Evolutionary conservation across 1,140 invertebrate genomes (phyloP).

Genomic region (Drosophila sturtevanti): DNA sequence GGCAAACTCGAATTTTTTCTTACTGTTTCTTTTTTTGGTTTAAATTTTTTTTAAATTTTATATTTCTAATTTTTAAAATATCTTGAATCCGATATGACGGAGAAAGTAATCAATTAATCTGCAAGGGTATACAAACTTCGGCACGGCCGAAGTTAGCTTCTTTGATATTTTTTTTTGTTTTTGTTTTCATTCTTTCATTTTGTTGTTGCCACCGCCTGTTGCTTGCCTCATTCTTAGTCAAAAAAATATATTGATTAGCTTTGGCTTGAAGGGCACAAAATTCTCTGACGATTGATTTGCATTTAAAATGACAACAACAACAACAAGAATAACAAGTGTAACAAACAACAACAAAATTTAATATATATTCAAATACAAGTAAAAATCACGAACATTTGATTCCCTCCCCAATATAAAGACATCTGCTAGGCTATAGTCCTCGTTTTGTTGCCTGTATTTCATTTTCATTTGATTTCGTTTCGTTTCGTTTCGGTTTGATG

Average conservation of each 20-base stretch:
- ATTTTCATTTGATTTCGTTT: not conserved
- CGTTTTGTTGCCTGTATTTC: not conserved
- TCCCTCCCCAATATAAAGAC: not conserved
- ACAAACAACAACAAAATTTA: slow-evolving; percentile 50
- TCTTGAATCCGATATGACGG: too few species aligned
- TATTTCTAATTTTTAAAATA: too few species aligned
- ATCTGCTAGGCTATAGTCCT: not conserved
- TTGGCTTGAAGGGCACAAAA: not conserved
- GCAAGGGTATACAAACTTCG: too few species aligned
- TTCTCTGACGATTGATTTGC: slow-evolving; percentile 57
- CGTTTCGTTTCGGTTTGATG: slow-evolving; percentile 22
- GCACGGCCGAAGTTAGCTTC: too few species aligned
- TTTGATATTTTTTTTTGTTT: not conserved
- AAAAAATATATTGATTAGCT: slow-evolving; percentile 46
- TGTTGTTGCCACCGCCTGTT: not conserved
- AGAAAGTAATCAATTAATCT: too few species aligned
- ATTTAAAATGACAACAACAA: slow-evolving; percentile 63
- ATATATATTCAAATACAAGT: slow-evolving; percentile 71
- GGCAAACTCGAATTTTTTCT: too few species aligned
- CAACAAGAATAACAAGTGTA: not conserved
- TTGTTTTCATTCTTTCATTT: not conserved
- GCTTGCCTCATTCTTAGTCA: not conserved
- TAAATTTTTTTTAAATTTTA: too few species aligned
- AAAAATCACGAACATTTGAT: slow-evolving; percentile 16
- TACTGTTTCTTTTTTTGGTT: too few species aligned